These are phyloP conservation scores for Araneus ventricosus DNA, from an alignment of 1,140 invertebrate species.

Conservation along the genomic window DNA sequence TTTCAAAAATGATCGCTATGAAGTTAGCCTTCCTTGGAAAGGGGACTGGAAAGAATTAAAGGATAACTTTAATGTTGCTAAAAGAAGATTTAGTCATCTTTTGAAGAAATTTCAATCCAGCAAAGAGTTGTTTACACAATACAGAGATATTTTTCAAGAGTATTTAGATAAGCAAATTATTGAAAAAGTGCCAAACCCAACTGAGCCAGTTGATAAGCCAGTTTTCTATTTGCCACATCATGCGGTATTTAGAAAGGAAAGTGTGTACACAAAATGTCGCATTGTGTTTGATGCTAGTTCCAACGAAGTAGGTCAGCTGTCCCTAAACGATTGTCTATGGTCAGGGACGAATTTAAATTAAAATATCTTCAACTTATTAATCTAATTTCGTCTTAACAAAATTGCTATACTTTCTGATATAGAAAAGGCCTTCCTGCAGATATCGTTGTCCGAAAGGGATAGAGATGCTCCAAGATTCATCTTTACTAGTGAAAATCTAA, in stretches of 20 bases:
- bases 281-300: background rate
- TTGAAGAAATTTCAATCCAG: background rate
- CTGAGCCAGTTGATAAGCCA: too few species aligned
- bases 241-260: background rate
- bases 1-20: background rate
- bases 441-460: too few species aligned
- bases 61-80: background rate
- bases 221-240: background rate
- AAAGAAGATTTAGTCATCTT: background rate
- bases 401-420: background rate
- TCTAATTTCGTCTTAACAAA: background rate
- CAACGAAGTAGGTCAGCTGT: background rate
- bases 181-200: too few species aligned
- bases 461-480: too few species aligned
- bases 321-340: background rate
- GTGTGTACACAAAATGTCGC: background rate
- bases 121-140: background rate
- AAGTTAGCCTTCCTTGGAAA: conserved; percentile 28
- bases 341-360: background rate
- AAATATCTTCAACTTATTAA: background rate
- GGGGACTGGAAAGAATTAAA: background rate
- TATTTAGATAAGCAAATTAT: too few species aligned
- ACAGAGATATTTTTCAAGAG: background rate
- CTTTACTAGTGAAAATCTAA: too few species aligned
- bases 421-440: too few species aligned